phyloP scores from a whole-genome alignment of 2,888 invertebrate species.

The Leptopilina myrica region DNA sequence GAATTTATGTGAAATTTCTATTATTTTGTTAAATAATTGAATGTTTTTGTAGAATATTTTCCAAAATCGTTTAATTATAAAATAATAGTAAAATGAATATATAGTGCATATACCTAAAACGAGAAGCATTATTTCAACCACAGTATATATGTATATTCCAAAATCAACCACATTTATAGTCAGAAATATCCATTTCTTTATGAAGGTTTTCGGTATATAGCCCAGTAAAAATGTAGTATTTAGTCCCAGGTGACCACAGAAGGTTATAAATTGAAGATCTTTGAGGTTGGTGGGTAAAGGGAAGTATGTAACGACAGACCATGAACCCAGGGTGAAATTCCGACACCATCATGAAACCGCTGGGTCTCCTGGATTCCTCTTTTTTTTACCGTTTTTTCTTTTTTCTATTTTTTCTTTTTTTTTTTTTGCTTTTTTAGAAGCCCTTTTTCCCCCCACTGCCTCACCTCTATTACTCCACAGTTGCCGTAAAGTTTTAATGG shows the following conservation, averaged over 20 bases:
- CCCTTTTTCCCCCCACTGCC: slow-evolving; percentile 39
- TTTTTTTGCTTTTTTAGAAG: slow-evolving; percentile 31
- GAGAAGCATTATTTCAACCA: no score
- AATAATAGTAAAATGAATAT: no score
- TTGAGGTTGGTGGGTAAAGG: not conserved
- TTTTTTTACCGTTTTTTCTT: not conserved
- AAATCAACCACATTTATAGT: not conserved
- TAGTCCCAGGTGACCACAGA: slow-evolving; percentile 16
- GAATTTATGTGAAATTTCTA: no score
- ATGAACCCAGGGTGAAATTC: slow-evolving; percentile 11
- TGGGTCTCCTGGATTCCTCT: slow-evolving; percentile 13
- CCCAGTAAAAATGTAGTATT: slow-evolving; percentile 10
- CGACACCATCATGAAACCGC: slow-evolving; percentile 24
- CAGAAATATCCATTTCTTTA: not conserved
- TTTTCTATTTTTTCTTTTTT: not conserved
- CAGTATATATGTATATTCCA: no score
- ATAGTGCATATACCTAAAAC: no score
- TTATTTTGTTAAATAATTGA: no score
- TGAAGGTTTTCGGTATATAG: not conserved
- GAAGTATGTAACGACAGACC: slow-evolving; percentile 5
- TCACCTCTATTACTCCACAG: slow-evolving; percentile 43
- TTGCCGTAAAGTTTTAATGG: slow-evolving; percentile 63
- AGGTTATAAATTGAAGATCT: slow-evolving; percentile 19
- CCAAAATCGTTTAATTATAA: no score
- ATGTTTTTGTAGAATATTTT: no score